Evolutionary conservation across 2,113 vertebrate genomes (phyloP).

Genomic region (Corythornis vintsioides): DNA sequence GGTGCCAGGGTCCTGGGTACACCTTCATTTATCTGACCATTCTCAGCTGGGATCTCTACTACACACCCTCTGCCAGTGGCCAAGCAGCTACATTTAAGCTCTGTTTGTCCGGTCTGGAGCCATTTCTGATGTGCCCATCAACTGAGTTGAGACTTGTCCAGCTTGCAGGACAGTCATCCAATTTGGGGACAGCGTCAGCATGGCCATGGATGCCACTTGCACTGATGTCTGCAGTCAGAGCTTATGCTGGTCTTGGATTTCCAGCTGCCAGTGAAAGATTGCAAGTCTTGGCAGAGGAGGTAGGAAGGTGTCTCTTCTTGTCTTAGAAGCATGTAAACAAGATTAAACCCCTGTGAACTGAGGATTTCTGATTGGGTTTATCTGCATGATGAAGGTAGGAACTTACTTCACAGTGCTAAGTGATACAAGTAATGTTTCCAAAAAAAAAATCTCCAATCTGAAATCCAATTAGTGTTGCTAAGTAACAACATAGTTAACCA

Average conservation of each 20-base stretch:
- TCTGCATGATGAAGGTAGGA: conserved; percentile 31
- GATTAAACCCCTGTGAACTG: not conserved
- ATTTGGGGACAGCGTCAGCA: rapidly evolving
- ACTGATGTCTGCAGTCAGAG: not conserved
- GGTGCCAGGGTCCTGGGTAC: not conserved
- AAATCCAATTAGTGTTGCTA: conserved; percentile 73
- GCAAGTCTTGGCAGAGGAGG: not conserved
- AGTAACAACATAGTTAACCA: conserved; percentile 64
- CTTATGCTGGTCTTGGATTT: not conserved
- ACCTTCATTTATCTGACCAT: not conserved
- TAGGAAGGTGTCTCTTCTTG: not conserved
- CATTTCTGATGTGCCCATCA: not conserved
- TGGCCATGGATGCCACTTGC: not conserved
- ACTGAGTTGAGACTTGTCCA: not conserved
- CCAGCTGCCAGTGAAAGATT: not conserved
- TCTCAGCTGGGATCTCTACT: not conserved
- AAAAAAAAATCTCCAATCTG: conserved; percentile 63
- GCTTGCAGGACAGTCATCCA: not conserved
- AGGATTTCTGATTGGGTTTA: conserved; percentile 27
- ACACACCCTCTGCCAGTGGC: not conserved
- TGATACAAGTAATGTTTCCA: conserved; percentile 64
- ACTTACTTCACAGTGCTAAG: conserved; percentile 39
- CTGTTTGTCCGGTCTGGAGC: not conserved
- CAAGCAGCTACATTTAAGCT: not conserved
- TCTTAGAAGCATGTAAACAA: not conserved